Evolutionary conservation across 2,113 vertebrate genomes (phyloP).

Genomic region (Phoenicopterus ruber): DNA sequence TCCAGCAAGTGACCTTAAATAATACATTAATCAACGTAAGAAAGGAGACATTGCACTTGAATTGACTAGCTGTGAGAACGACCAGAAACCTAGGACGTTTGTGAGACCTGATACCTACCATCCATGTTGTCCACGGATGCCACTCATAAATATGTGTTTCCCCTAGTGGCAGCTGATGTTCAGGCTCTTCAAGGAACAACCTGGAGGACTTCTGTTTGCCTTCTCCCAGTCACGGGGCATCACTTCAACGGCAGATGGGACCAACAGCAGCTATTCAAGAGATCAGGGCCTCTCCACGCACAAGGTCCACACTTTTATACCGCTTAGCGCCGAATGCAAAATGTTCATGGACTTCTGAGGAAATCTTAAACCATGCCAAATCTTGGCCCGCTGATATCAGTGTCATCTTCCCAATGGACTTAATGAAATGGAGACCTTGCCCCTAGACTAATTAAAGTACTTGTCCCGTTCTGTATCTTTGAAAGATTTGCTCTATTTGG

Average conservation of each 20-base stretch:
- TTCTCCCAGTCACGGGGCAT: not conserved
- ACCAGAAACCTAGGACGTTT: not conserved
- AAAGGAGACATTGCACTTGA: not conserved
- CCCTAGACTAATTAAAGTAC: not conserved
- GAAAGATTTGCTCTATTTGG: not conserved
- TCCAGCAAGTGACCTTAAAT: not conserved
- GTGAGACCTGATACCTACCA: not conserved
- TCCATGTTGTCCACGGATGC: no score
- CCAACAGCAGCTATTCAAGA: not conserved
- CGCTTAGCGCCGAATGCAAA: not conserved
- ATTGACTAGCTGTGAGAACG: not conserved
- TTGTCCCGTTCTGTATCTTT: not conserved
- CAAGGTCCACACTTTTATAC: not conserved
- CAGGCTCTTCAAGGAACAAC: not conserved
- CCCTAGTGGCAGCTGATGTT: not conserved
- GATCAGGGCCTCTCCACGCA: rapidly evolving
- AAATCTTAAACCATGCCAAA: not conserved
- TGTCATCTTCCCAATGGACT: not conserved
- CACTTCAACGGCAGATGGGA: not conserved
- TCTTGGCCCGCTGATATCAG: not conserved
- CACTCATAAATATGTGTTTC: not conserved
- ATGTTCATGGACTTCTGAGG: not conserved
- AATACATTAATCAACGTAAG: not conserved
- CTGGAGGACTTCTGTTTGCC: not conserved
- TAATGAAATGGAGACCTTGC: not conserved